Base-by-base conservation (phyloP, 2,113 vertebrate species). In the Dipodomys merriami region DNA sequence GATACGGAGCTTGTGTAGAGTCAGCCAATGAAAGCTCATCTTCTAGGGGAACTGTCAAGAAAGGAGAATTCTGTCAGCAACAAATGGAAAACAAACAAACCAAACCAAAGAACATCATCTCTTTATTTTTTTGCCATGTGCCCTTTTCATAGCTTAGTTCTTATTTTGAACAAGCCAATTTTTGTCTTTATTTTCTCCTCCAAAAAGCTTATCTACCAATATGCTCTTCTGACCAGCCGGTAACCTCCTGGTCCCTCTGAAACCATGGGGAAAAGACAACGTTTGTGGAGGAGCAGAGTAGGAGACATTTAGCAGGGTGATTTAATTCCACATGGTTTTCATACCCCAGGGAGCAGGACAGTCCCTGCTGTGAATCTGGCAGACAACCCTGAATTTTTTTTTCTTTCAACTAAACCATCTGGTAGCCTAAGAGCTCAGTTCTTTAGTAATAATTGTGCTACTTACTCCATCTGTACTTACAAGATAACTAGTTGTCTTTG, bases 401-500 rank as follows among this genome's bases (percentile, higher is more conserved):
- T 88, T 15, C 49, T 95, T 95, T 72, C 20, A 79, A 80, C 73
- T 79, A 96, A 95, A 91, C 90, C 84, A 91, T n/a, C 82, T 94
- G 94, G 69, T 35, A 88, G 84, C n/a, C n/a, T 77, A 74, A 60
- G 79, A 90, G 71, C 39, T 9, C 74, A 65, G 33, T 88, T 82
- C n/a, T 85, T 86, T 57, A 90, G 88, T 95, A 93, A 23, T 91
- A 92, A 90, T 93, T 90, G 80, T 93, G 91, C 79, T 86, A 93
- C 88, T 95, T 94, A 86, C 44, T 94, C 95, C 85, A 83, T 90
- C 94, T 97, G 72, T 81, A 81, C 94, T 88, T 95, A 68, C 15
- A 83, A 86, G 92, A 87, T 86, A 94, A 95, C 91, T 64, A 83
- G 73, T 65, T 94, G 85, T 85, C 85, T 92, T 95, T 16, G 8